Conservation (phyloP, 2,797 vertebrate genomes). For the Catostomus latipinnis region DNA sequence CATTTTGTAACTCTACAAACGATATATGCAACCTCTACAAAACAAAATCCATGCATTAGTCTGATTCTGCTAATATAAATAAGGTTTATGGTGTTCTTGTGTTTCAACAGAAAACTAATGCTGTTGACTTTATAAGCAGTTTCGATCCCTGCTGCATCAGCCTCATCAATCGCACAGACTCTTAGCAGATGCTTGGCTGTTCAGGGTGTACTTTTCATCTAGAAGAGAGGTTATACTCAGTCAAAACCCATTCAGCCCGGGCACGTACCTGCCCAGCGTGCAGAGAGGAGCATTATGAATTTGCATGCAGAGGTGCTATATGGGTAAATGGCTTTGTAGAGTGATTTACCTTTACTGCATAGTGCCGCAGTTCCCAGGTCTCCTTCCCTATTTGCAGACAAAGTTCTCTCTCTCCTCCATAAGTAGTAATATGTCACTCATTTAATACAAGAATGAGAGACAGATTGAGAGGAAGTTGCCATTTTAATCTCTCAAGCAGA, state of each 20-base stretch:
- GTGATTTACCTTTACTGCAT: conserved; percentile 80
- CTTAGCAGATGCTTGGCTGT: conserved; percentile 22
- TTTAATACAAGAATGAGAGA: conserved; percentile 54
- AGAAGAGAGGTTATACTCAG: conserved; percentile 41
- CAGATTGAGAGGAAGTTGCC: conserved; percentile 42
- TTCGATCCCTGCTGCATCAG: conserved; percentile 26
- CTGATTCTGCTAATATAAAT: not conserved
- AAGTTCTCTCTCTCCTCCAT: conserved; percentile 51
- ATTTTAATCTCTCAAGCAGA: conserved; percentile 59
- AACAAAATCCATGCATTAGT: conserved; percentile 1
- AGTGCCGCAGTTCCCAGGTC: conserved; percentile 78
- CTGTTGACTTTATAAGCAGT: conserved; percentile 38
- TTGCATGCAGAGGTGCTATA: conserved; percentile 58
- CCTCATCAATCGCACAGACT: conserved; percentile 11
- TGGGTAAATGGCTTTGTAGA: conserved; percentile 72
- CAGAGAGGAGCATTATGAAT: not conserved
- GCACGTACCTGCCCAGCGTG: conserved; percentile 36
- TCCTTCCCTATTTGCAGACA: conserved; percentile 40
- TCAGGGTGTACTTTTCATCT: conserved; percentile 12
- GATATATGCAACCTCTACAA: not conserved
- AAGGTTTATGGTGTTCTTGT: not conserved
- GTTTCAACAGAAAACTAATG: conserved; percentile 18
- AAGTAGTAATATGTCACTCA: conserved; percentile 62
- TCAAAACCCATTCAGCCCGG: conserved; percentile 33
- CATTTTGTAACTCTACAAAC: not conserved